These are phyloP conservation scores for Gallinago media DNA, from an alignment of 2,113 vertebrate genomes.

Conservation along the genomic window DNA sequence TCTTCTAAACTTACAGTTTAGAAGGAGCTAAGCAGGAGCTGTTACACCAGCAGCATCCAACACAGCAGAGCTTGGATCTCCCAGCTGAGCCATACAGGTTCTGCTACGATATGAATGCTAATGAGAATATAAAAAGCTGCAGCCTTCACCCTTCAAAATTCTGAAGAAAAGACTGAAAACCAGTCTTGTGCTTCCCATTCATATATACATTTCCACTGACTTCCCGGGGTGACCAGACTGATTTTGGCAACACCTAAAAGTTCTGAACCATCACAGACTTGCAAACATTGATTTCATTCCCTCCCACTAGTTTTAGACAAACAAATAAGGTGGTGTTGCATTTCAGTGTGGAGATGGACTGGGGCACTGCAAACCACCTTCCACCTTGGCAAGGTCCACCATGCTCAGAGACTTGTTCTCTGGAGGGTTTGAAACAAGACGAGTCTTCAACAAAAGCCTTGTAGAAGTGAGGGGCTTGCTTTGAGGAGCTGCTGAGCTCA, in stretches of 20 bases:
- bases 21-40: background rate
- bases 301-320: background rate
- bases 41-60: background rate
- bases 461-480: background rate
- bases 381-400: background rate
- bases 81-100: background rate
- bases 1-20: background rate
- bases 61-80: background rate
- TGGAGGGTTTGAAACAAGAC: background rate
- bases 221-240: background rate
- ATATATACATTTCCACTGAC: background rate
- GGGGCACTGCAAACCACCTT: background rate
- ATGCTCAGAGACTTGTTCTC: background rate
- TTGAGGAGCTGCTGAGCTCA: background rate
- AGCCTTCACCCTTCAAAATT: background rate
- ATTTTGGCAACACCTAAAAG: background rate
- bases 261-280: background rate
- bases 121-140: background rate
- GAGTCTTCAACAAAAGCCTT: background rate
- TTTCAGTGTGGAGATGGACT: background rate
- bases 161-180: background rate
- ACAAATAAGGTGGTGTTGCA: background rate
- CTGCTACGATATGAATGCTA: background rate
- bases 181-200: background rate
- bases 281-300: background rate